A percentile compares a stretch with the other conserved stretches of the same genome.
These are phyloP conservation scores for Masticophis lateralis DNA, from an alignment of 2,797 vertebrate species.

Conservation along the genomic window DNA sequence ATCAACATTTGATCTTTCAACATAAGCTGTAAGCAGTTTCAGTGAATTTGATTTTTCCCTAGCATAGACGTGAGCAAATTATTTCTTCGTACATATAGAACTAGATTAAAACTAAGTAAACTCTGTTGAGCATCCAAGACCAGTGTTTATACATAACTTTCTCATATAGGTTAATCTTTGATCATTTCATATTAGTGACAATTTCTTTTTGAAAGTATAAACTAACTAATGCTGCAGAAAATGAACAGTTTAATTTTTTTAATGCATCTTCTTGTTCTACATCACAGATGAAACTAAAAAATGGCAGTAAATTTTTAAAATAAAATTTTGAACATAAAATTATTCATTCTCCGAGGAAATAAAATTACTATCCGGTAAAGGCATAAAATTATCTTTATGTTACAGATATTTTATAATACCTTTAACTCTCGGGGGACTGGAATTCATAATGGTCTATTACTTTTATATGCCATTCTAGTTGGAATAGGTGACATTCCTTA, in stretches of 20 bases:
- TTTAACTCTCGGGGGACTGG: constrained; percentile 40
- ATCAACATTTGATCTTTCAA: constrained; percentile 37
- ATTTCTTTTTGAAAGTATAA: constrained; percentile 1
- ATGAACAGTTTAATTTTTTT: constrained; percentile 13
- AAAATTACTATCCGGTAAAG: constrained; percentile 37
- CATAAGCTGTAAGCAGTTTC: constrained; percentile 10
- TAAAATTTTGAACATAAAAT: not conserved
- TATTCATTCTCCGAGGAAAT: constrained; percentile 35
- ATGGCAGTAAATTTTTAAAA: not conserved
- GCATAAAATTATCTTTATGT: constrained; percentile 13
- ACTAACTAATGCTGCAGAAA: not conserved
- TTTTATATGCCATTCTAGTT: constrained; percentile 53
- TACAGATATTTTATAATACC: not conserved
- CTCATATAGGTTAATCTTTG: not conserved
- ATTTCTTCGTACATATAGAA: not conserved
- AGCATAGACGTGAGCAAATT: constrained; percentile 8
- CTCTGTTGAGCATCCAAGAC: not conserved
- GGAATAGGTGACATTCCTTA: constrained; percentile 40
- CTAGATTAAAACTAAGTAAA: not conserved
- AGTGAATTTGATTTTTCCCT: constrained; percentile 19
- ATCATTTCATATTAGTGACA: constrained; percentile 9
- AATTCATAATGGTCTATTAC: constrained; percentile 56
- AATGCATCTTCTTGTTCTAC: not conserved
- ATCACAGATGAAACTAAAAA: not conserved
- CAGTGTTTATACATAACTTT: not conserved